Evolutionary conservation across 2,113 vertebrate genomes (phyloP), one percentile per base, ranked within the genome.

Genomic region (Ageneiosus marmoratus): DNA sequence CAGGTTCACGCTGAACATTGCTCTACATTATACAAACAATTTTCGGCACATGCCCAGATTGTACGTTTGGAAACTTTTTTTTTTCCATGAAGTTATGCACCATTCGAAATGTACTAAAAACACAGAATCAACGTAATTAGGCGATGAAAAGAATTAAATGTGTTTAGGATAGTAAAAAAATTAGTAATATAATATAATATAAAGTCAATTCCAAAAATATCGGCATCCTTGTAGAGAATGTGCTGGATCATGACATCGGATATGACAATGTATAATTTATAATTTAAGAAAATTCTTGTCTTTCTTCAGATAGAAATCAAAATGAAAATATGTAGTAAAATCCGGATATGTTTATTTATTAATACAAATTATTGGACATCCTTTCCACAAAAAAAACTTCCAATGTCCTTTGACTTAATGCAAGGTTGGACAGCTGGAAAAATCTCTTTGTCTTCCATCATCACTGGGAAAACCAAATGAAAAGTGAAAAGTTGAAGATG

Each of bases 191-290:
- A 51, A 0, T 50, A 8, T 29, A 16, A 32, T 29, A 32, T 51
- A 32, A 7, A 51, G 67, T n/a, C 20, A 6, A 20, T 51, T 74
- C n/a, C 72, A 74, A 16, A 74, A 74, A 29, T 74, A 74, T 74
- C 51, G 72, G 72, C 72, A 74, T 24, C 72, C 46, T 20, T 74
- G 1, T 0, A 48, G 32, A 22, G 16, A 37, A 70, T 46, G 11
- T 9, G 10, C 24, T n/a, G 1, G n/a, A 29, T 27, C 9, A 3
- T 60, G 3, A 37, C 2, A 11, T 67, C 4, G 41, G 7, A 37
- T 1, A 1, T 3, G 4, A 41, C 32, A 67, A 37, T 37, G 20
- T 67, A 22, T 18, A 41, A 7, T 15, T 29, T 18, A 65, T 27
- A 3, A 24, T n/a, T 55, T 3, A 5, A 55, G 53, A 55, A 55